These are phyloP conservation scores for Sciurus niger DNA, from an alignment of 2,113 vertebrate genomes.

Conservation along the genomic window DNA sequence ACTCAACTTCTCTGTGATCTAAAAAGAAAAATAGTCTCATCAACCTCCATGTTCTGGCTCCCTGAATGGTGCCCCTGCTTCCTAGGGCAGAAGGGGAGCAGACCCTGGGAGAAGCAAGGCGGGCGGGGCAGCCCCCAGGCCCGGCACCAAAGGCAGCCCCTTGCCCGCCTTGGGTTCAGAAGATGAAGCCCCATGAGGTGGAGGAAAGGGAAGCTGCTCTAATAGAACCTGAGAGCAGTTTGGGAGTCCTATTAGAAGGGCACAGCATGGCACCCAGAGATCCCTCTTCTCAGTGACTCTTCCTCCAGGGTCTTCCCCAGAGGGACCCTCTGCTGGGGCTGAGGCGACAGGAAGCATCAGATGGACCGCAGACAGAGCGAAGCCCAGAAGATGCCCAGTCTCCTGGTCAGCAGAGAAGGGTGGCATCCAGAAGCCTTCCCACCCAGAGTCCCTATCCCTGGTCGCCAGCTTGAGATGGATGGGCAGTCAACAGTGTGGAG, in stretches of 20 bases:
- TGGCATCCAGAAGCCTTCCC: rapidly evolving
- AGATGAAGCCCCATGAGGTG: no score
- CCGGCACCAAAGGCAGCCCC: rapidly evolving
- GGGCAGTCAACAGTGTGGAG: rapidly evolving
- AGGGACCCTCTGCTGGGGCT: not conserved
- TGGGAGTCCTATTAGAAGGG: not conserved
- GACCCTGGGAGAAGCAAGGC: not conserved
- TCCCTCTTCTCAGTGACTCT: no score
- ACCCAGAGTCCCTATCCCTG: not conserved
- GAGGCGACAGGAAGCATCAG: rapidly evolving
- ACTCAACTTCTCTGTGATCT: slow-evolving; percentile 43
- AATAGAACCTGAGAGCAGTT: not conserved
- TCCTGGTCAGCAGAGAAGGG: rapidly evolving
- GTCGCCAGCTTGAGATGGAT: not conserved
- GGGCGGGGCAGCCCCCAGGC: no score
- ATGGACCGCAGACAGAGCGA: not conserved
- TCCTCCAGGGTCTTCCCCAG: not conserved
- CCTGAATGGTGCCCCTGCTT: not conserved
- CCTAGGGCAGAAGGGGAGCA: rapidly evolving
- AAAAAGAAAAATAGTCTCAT: not conserved
- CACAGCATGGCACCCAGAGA: not conserved
- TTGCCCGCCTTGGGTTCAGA: not conserved
- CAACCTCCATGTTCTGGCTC: not conserved
- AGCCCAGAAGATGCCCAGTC: rapidly evolving
- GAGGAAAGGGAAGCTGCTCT: not conserved